phyloP scores from a whole-genome alignment of 1,140 invertebrate species.

The Planococcus citri region DNA sequence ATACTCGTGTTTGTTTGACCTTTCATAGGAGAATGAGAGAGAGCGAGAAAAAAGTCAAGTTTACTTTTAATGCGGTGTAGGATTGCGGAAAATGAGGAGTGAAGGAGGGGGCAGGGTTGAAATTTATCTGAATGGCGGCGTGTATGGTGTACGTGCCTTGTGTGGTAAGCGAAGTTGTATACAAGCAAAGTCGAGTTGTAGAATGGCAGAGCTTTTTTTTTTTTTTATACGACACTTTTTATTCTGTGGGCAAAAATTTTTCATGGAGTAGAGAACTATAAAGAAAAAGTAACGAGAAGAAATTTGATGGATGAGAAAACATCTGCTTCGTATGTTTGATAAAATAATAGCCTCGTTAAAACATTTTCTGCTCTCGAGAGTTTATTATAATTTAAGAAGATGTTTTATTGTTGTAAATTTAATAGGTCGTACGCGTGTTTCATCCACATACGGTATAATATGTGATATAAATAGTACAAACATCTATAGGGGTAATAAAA shows the following conservation, averaged over 20 bases:
- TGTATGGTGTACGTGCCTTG: background rate
- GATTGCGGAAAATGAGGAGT: background rate
- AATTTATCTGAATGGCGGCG: background rate
- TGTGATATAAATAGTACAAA: no score
- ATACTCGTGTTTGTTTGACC: background rate
- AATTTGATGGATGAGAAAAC: conserved; percentile 7
- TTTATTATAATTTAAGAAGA: background rate
- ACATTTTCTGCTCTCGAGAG: background rate
- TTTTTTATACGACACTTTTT: background rate
- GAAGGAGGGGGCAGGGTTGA: background rate
- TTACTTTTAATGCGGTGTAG: background rate
- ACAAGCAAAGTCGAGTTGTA: no score
- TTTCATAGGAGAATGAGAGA: no score
- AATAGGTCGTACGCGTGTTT: background rate
- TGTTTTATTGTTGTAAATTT: background rate
- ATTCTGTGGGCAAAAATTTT: background rate
- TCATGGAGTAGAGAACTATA: background rate
- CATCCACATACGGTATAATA: no score
- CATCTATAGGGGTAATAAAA: background rate
- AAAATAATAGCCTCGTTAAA: conserved; percentile 7
- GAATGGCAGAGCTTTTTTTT: no score
- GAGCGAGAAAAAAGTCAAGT: background rate
- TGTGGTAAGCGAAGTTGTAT: background rate
- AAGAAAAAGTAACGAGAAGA: background rate
- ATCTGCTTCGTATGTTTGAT: conserved; percentile 3